Percentiles rank a stretch among this genome's conserved stretches.
Conservation (phyloP, 2,797 vertebrate species). For the Siniperca obscura region DNA sequence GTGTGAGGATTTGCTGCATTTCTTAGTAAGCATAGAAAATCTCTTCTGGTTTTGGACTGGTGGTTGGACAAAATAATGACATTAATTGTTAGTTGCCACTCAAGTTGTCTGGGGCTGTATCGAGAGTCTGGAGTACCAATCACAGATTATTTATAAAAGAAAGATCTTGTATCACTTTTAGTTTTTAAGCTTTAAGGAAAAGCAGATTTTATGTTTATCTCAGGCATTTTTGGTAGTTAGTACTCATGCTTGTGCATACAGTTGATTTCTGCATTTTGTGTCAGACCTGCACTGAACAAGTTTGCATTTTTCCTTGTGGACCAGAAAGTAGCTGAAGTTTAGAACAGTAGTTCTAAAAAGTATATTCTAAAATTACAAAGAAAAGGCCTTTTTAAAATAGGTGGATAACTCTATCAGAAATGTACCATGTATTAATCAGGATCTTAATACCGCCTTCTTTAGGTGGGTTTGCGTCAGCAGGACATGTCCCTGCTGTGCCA, state of each 20-base stretch:
- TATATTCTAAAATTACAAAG: not conserved
- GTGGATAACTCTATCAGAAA: not conserved
- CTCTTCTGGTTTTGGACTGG: not conserved
- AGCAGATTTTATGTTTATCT: not conserved
- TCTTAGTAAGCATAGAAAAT: not conserved
- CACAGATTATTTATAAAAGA: not conserved
- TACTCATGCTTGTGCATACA: not conserved
- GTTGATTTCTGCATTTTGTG: not conserved
- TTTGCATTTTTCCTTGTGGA: not conserved
- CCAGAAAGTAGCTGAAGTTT: not conserved
- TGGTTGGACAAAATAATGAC: not conserved
- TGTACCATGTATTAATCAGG: rapidly evolving
- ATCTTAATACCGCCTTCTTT: not conserved
- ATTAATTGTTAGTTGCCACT: not conserved
- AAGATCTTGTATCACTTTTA: not conserved
- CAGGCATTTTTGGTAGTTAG: not conserved
- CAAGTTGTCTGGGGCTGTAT: not conserved
- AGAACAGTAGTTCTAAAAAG: no score
- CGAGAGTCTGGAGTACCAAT: not conserved
- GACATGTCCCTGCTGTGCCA: slow-evolving; percentile 99
- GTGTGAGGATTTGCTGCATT: not conserved
- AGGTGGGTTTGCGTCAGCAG: slow-evolving; percentile 98
- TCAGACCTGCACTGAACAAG: not conserved
- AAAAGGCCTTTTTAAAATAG: not conserved
- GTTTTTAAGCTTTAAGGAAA: not conserved